A percentile compares a stretch with the other conserved stretches of the same genome.
These are phyloP conservation scores for Caenorhabditis imperialis DNA, from an alignment of 2,888 invertebrate genomes.

Conservation along the genomic window DNA sequence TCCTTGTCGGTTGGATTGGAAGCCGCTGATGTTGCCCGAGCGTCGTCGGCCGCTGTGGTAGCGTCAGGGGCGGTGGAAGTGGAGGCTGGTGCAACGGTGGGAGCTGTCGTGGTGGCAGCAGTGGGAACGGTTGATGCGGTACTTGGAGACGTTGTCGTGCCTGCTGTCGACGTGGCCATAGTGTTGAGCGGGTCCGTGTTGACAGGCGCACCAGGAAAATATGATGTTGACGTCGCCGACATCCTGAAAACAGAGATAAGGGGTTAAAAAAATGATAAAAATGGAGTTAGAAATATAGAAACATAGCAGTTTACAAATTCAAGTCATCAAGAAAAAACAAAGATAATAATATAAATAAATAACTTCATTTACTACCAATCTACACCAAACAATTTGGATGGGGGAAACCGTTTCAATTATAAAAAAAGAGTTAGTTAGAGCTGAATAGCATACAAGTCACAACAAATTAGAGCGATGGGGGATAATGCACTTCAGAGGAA, in stretches of 20 bases:
- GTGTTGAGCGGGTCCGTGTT: slow-evolving; percentile 21
- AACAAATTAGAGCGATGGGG: too few species aligned
- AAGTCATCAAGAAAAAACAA: background rate
- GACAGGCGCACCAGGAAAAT: slow-evolving; percentile 25
- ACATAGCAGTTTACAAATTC: background rate
- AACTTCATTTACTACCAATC: too few species aligned
- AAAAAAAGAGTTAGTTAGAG: too few species aligned
- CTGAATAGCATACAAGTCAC: too few species aligned
- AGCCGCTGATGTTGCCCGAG: slow-evolving; percentile 2
- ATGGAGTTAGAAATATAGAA: background rate
- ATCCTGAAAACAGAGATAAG: slow-evolving; percentile 13
- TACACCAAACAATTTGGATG: too few species aligned
- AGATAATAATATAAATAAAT: background rate
- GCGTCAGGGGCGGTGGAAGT: background rate
- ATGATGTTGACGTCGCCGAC: slow-evolving; percentile 14
- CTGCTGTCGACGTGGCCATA: slow-evolving; percentile 10
- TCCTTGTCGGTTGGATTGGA: background rate
- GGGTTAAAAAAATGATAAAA: background rate
- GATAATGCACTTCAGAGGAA: too few species aligned
- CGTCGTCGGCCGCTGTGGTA: background rate
- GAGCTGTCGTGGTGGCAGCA: background rate
- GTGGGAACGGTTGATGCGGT: background rate
- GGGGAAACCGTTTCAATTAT: too few species aligned
- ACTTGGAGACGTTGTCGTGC: slow-evolving; percentile 14
- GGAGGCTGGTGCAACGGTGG: slow-evolving; percentile 4